Base-by-base conservation (phyloP, 2,797 vertebrate genomes). In the Enteromius thamalakanensis region DNA sequence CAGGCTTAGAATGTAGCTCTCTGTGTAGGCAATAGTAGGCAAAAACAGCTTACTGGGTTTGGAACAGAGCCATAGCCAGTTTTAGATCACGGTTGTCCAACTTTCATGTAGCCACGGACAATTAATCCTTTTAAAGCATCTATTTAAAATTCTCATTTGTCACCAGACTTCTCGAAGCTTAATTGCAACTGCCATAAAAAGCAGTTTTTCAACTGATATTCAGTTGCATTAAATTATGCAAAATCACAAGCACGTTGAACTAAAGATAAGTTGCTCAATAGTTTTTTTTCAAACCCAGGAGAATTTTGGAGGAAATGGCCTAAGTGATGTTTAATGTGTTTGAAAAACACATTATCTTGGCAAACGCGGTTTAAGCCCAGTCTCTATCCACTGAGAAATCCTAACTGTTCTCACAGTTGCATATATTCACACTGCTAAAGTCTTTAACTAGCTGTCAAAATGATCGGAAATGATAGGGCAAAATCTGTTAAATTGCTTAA, bases 111-210 rank as follows among this genome's bases (percentile, higher is more conserved):
- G 90, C 90, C 88, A 83, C 74, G 45, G 81, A 90, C 92, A 92
- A 91, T 91, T 86, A 91, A 85, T 86, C 71, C 58, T 86, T 78
- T 67, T 76, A 29, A 19, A 12, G 72, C 88, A 89, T 91, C 84
- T 70, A 91, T 92, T 91, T 90, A 89, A 89, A 19, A 23, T 87
- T 81, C 75, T 3, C 68, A 85, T 88, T 89, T 89, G 88, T 92
- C 90, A 89, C 85, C 88, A 77, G 78, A 64, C 70, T 26, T 68
- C 49, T 49, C 51, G 12, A 81, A 89, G 79, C 86, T 82, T 92
- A 94, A 93, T 94, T 91, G 85, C 79, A 87, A 88, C 81, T 26
- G 89, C 92, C 91, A 89, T 88, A 89, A 92, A 92, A 88, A 74
- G 86, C 86, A 88, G 87, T 91, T 89, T 88, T 64, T 64, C 3